Evolutionary conservation across 2,888 invertebrate species (phyloP).

Genomic region (Arge pagana): DNA sequence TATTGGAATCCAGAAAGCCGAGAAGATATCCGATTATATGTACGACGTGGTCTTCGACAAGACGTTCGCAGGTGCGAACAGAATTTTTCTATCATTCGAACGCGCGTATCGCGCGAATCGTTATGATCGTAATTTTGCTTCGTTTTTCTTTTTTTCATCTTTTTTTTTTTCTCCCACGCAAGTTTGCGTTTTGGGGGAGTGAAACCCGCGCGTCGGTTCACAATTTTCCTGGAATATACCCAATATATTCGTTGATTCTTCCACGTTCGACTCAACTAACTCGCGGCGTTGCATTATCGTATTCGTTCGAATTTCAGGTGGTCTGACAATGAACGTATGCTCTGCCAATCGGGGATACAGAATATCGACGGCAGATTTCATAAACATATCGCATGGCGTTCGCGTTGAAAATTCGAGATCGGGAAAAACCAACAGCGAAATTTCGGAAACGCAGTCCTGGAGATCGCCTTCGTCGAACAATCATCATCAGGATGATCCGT

Average conservation of each 20-base stretch:
- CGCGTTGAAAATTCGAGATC: constrained; percentile 53
- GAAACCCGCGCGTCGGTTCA: too few species aligned
- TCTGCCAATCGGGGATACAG: constrained; percentile 61
- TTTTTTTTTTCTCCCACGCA: too few species aligned
- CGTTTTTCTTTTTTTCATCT: too few species aligned
- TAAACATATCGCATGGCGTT: constrained; percentile 66
- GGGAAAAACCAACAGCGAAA: constrained; percentile 40
- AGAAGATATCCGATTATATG: constrained; percentile 64
- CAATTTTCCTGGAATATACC: too few species aligned
- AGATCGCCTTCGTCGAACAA: constrained; percentile 25
- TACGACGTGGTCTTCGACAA: constrained; percentile 85
- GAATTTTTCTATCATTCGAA: background rate
- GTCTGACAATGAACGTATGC: constrained; percentile 60
- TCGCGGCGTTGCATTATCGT: too few species aligned
- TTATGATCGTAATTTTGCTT: too few species aligned
- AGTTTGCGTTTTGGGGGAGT: too few species aligned
- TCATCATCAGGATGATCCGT: too few species aligned
- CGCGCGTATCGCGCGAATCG: too few species aligned
- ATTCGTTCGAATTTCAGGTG: too few species aligned
- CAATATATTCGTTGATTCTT: too few species aligned
- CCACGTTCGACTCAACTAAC: too few species aligned
- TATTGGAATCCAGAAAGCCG: constrained; percentile 67
- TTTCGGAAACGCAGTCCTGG: constrained; percentile 20
- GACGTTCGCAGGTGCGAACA: constrained; percentile 61
- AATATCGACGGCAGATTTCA: constrained; percentile 61